These are phyloP conservation scores for Catharus ustulatus DNA, from an alignment of 2,797 vertebrate genomes.

Conservation along the genomic window DNA sequence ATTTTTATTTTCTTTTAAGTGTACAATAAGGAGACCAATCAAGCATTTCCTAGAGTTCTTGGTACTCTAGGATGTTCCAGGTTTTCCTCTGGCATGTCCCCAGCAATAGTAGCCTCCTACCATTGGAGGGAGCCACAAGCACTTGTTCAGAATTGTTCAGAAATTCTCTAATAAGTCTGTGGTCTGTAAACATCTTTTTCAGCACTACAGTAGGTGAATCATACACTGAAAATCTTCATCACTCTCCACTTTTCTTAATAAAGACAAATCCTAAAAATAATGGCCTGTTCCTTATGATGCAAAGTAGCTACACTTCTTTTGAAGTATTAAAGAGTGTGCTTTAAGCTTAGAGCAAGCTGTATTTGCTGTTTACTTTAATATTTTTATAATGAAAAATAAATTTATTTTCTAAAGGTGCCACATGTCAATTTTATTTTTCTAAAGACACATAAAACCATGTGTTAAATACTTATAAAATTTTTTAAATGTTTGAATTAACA, in stretches of 20 bases:
- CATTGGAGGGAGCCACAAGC: slow-evolving; percentile 63
- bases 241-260: neutral
- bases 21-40: neutral
- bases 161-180: neutral
- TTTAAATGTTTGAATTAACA: neutral
- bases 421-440: neutral
- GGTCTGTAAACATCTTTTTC: neutral
- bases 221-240: neutral
- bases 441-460: neutral
- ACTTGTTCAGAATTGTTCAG: neutral
- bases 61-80: neutral
- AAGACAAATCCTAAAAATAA: neutral
- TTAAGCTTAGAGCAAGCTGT: neutral
- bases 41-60: neutral
- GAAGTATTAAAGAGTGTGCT: neutral
- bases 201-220: neutral
- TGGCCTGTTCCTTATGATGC: neutral
- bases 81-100: neutral
- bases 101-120: slow-evolving; percentile 43
- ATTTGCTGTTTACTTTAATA: neutral
- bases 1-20: neutral
- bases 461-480: neutral
- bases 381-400: neutral
- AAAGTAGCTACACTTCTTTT: neutral
- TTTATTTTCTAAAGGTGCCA: neutral